These are phyloP conservation scores for Anarrhichthys ocellatus DNA, from an alignment of 2,113 vertebrate species.

Conservation along the genomic window DNA sequence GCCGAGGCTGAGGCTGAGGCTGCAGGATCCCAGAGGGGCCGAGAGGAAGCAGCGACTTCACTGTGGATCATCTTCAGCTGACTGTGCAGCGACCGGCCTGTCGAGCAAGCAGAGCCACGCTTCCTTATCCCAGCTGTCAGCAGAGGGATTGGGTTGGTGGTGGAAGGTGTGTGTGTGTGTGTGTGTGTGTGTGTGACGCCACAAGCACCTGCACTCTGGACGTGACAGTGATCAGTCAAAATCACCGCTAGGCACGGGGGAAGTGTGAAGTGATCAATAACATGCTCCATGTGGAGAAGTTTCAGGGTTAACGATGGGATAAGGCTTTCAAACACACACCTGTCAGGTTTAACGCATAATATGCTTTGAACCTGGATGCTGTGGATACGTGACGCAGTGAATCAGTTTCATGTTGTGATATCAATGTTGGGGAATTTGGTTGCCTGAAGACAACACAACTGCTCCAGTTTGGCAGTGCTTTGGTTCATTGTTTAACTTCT, in stretches of 20 bases:
- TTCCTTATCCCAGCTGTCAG: slow-evolving; percentile 45
- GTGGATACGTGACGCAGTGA: background rate
- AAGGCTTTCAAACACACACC: background rate
- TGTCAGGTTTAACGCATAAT: background rate
- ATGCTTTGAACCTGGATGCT: background rate
- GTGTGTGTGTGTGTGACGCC: background rate
- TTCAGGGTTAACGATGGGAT: background rate
- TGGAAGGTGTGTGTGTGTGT: too few species aligned
- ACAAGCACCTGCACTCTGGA: slow-evolving; percentile 15
- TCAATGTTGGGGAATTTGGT: background rate
- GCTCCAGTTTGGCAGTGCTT: background rate
- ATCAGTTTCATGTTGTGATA: background rate
- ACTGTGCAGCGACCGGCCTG: slow-evolving; percentile 35
- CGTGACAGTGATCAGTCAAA: background rate
- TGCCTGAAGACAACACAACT: background rate
- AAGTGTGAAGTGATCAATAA: slow-evolving; percentile 1
- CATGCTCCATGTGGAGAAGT: background rate
- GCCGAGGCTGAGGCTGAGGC: background rate
- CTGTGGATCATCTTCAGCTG: slow-evolving; percentile 68
- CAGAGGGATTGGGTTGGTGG: background rate
- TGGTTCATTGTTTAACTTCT: background rate
- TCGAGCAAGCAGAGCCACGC: slow-evolving; percentile 8
- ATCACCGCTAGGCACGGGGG: background rate
- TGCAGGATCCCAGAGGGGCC: slow-evolving; percentile 6
- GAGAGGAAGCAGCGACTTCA: slow-evolving; percentile 50